Evolutionary conservation across 2,888 invertebrate genomes (phyloP), one percentile per base, ranked within the genome.

Genomic region (Chloromyia formosa): DNA sequence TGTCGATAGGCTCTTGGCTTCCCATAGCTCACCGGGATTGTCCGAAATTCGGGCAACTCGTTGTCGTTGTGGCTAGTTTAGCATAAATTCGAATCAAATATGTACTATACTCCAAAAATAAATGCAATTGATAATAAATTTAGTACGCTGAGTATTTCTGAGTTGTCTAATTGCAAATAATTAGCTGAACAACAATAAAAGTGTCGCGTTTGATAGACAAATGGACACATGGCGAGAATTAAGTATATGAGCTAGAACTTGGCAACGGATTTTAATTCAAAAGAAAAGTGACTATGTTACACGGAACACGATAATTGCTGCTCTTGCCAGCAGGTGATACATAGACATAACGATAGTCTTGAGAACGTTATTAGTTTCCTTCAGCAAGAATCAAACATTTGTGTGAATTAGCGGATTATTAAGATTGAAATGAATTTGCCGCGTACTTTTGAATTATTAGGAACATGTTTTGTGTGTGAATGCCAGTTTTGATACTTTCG

Each of bases 171-270:
- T 76, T 75, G 74, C 23, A 42, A 69, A 72, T 76, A 76, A 76
- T 76, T 76, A 76, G 76, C 42, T 54, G 73, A 71, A 74, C 73
- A 76, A 76, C 76, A 76, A 76, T 76, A 76, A 76, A 76, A 75
- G 73, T 75, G 76, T 76, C 75, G 73, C 40, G 9, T 64, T 40
- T 73, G 64, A 73, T 62, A 73, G 73, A 73, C 54, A 60, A 73
- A 64, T 64, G 54, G 73, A 64, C 73, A 73, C 54, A 62, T 54
- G 27, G 64, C 53, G 61, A 73, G 35, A 73, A 73, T 73, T 73
- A 18, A 60, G 71, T 66, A 35, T n/a, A 23, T 20, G 58, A 9
- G 40, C 58, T 4, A 35, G 9, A 42, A 40, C 1, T 71, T 71
- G 71, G 71, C 71, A 71, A 7, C 1, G 27, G 40, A 62, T n/a